phyloP scores from a whole-genome alignment of 2,888 invertebrate species.

The Polydrusus cervinus region DNA sequence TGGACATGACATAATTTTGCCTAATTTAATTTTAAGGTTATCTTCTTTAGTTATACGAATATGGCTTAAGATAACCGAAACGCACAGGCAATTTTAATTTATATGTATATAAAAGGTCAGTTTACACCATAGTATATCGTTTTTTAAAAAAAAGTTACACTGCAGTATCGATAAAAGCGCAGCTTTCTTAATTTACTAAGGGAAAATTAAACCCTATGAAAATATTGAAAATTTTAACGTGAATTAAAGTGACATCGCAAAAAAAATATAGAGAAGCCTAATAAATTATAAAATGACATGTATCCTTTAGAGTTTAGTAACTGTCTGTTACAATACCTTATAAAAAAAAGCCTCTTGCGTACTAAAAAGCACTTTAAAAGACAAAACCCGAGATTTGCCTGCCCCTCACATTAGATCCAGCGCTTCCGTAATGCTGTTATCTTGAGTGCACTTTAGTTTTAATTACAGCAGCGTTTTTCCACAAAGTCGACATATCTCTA shows the following conservation, averaged over 20 bases:
- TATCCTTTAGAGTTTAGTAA: too few species aligned
- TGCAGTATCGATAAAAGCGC: too few species aligned
- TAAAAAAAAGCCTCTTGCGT: conserved; percentile 6
- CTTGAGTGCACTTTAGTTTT: conserved; percentile 45
- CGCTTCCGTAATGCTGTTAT: conserved; percentile 33
- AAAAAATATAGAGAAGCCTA: too few species aligned
- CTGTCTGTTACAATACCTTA: neutral
- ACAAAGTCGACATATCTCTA: conserved; percentile 27
- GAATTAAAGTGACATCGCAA: neutral
- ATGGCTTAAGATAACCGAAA: too few species aligned
- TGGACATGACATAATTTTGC: too few species aligned
- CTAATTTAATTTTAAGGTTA: too few species aligned
- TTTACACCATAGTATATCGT: neutral
- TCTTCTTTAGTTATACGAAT: too few species aligned
- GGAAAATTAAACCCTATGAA: neutral
- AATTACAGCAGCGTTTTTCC: conserved; percentile 23
- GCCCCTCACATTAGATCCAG: conserved; percentile 25
- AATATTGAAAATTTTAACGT: neutral
- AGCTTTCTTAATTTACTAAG: too few species aligned
- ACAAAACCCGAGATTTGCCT: conserved; percentile 30
- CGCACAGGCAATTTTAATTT: too few species aligned
- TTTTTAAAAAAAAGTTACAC: too few species aligned
- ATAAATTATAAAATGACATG: too few species aligned
- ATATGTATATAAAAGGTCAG: too few species aligned
- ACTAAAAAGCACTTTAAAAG: conserved; percentile 34